phyloP scores from a whole-genome alignment of 2,888 invertebrate species.

The Heliconius erato region DNA sequence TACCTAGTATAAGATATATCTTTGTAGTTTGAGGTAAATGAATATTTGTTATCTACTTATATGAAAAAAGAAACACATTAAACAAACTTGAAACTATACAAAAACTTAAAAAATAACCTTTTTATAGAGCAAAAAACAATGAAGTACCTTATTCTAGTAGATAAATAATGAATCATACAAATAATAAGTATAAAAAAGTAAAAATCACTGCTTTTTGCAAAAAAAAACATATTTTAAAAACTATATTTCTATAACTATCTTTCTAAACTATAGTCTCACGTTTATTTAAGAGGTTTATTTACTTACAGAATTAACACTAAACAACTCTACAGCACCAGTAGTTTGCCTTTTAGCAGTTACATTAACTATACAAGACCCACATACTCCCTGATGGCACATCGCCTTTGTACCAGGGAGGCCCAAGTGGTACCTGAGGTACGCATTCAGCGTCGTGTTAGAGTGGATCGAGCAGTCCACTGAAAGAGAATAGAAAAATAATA shows the following conservation, averaged over 20 bases:
- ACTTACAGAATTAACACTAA: conserved; percentile 78
- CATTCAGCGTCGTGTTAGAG: conserved; percentile 86
- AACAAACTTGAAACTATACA: neutral
- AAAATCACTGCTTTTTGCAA: neutral
- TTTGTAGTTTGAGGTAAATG: too few relatives aligned
- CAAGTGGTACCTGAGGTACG: conserved; percentile 86
- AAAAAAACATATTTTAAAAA: neutral
- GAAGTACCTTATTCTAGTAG: too few relatives aligned
- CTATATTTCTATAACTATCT: too few relatives aligned
- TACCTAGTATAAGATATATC: too few relatives aligned
- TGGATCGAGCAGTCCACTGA: conserved; percentile 69
- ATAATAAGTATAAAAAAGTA: neutral
- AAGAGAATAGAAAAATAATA: conserved; percentile 38
- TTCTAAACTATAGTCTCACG: too few relatives aligned
- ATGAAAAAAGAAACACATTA: neutral
- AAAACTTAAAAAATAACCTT: too few relatives aligned
- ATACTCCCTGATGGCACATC: conserved; percentile 78
- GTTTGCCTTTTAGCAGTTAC: conserved; percentile 69
- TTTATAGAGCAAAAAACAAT: neutral
- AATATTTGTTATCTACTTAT: neutral
- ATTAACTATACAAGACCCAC: conserved; percentile 75
- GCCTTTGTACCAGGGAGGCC: conserved; percentile 88
- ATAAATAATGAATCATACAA: neutral
- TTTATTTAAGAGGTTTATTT: neutral
- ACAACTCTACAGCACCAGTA: conserved; percentile 64